Evolutionary conservation across 2,113 vertebrate genomes (phyloP), one percentile per base, ranked within the genome.

Genomic region (Tychaedon coryphoeus): DNA sequence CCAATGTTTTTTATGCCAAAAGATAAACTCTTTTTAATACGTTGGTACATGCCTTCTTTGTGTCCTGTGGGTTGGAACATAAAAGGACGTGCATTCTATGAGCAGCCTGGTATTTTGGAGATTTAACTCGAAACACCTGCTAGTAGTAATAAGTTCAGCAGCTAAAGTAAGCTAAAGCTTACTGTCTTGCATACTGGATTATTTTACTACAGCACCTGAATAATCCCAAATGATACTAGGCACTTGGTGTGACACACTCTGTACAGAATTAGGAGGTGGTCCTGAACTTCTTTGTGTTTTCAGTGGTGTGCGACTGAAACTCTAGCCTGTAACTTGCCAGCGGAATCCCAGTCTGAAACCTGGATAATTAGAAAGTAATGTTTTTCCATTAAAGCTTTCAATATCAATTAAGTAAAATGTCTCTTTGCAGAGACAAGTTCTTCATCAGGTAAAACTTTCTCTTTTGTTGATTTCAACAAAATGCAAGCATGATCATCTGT

Each of bases 21-120:
- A 87, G 48, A 57, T 20, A 45, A 83, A 48, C 15, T n/a, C 3
- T 50, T 86, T 60, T 75, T 51, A 47, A n/a, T 9, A 15, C 6
- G 10, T n/a, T 69, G 6, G n/a, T 69, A 0, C 0, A 0, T 71
- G 9, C 29, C 31, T 48, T 36, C 28, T 58, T 66, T 62, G 10
- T 83, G 20, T 51, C 23, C 18, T 62, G 48, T 13, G 45, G 16
- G 8, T 74, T 60, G 48, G 45, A 60, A 3, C 2, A 6, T 73
- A 48, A 77, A 54, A 33, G 11, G n/a, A 40, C 4, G 6, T 33
- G 4, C 17, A 28, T 91, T 91, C 24, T 87, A 0, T 53, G 67
- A 61, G 20, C 22, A 93, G 10, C 53, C 57, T 62, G 48, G 2
- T 75, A 23, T 67, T 40, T 58, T 75, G 36, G 31, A 70, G 20